Base-by-base conservation (phyloP, 2,113 vertebrate genomes). In the Coryphaenoides rupestris region DNA sequence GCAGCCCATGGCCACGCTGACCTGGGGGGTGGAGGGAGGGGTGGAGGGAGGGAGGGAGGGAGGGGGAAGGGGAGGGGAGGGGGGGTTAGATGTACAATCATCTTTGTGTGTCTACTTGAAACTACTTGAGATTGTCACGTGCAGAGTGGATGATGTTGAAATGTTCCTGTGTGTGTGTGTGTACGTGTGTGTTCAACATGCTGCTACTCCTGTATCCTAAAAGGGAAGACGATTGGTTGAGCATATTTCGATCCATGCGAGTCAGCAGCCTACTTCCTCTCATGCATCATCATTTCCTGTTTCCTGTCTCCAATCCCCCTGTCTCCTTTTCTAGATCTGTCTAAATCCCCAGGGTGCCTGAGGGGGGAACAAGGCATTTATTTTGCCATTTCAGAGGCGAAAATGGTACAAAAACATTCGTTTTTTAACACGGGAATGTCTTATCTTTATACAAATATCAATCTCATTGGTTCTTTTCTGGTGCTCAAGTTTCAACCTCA, bases 1-100 rank as follows among this genome's bases (percentile, higher is more conserved):
- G 67, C 93, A 95, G 61, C 95, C 96, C 73, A 95, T 91, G 0
- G 94, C 93, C n/a, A 98, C 63, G 58, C 94, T 96, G 79, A 98
- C 95, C 95, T 98, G 55, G 64, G 0, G 66, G 60, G 28, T n/a
- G 7, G 12, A 62, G 26, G 46, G n/a, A n/a, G n/a, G n/a, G 55
- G n/a, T n/a, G n/a, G n/a, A n/a, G n/a, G n/a, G n/a, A n/a, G n/a
- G n/a, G n/a, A n/a, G n/a, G n/a, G n/a, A n/a, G n/a, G n/a, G n/a
- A n/a, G n/a, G n/a, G n/a, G n/a, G n/a, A n/a, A n/a, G n/a, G n/a
- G n/a, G n/a, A n/a, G n/a, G n/a, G n/a, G n/a, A n/a, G n/a, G n/a
- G n/a, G n/a, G n/a, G n/a, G n/a, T n/a, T n/a, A n/a, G n/a, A n/a
- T n/a, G n/a, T n/a, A n/a, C 40, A 2, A 56, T 26, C 19, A 7